Evolutionary conservation across 2,797 vertebrate species (phyloP).

Genomic region (Paratrypauchen microcephalus): DNA sequence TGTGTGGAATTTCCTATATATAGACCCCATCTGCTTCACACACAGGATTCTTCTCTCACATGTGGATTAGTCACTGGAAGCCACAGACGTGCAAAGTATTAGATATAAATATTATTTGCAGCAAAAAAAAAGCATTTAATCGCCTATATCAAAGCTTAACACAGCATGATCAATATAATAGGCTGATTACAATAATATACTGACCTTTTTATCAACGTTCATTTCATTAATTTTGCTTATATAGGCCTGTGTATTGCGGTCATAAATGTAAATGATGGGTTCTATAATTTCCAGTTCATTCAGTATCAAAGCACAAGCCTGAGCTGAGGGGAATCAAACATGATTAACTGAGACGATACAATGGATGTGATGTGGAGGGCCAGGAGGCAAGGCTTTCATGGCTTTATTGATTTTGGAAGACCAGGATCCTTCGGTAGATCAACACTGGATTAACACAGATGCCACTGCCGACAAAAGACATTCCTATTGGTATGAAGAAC

Average conservation of each 20-base stretch:
- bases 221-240: no score
- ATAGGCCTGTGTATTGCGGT: not conserved
- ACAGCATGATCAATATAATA: not conserved
- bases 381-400: conserved; percentile 54
- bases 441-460: conserved; percentile 72
- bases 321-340: conserved; percentile 26
- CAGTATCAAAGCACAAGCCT: conserved; percentile 20
- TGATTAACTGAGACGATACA: conserved; percentile 39
- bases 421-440: conserved; percentile 63
- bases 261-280: conserved; percentile 2
- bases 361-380: conserved; percentile 45
- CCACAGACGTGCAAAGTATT: no score
- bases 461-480: conserved; percentile 33
- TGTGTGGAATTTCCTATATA: no score
- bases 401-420: conserved; percentile 68
- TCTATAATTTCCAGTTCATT: conserved; percentile 11
- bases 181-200: not conserved
- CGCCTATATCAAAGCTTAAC: not conserved
- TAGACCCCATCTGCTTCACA: no score
- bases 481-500: conserved; percentile 39
- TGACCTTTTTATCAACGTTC: not conserved
- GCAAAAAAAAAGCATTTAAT: not conserved
- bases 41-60: no score
- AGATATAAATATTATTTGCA: not conserved
- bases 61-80: no score